Base-by-base conservation (phyloP, 2,113 vertebrate species). In the Corvus cornix region DNA sequence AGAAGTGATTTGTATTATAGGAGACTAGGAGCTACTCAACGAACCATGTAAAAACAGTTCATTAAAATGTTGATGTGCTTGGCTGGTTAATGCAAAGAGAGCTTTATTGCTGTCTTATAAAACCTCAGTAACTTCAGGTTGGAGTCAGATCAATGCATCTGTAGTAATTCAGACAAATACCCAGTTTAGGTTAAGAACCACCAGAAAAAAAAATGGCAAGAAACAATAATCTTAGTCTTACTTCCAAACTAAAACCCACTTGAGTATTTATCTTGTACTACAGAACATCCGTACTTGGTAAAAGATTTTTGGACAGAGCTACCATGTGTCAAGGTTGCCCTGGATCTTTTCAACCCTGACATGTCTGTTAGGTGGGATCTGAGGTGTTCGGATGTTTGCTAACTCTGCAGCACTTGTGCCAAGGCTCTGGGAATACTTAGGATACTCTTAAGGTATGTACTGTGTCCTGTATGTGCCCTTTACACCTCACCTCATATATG, bases 31-130 rank as follows among this genome's bases (percentile, higher is more conserved):
- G 97, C 96, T 97, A 97, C 94, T 87, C 98, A 98, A 98, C 27
- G 97, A 98, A 97, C 97, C 98, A 88, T 97, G 97, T 98, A 93
- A 98, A 98, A 98, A 97, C 98, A 98, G 97, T 97, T 98, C 98
- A 98, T 98, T 98, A 98, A 98, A 98, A 98, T 98, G 97, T 98
- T 98, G 97, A 98, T 97, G 98, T 98, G 98, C 97, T 97, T 97
- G 96, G 94, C 94, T 97, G 96, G 88, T 95, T 98, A 98, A 98
- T 98, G 98, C 98, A 98, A 98, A 98, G 97, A 97, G 97, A 98
- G 97, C 95, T 97, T 97, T 98, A 98, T 39, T 97, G 97, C 96
- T 74, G 95, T 89, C 96, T 98, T 96, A 93, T 88, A 98, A 97
- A 98, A 97, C 92, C 96, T 87, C 55, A 67, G 95, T 92, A 97